A percentile compares a stretch with the other conserved stretches of the same genome.
Conservation (phyloP, 2,888 invertebrate genomes). For the Platycnemis pennipes region DNA sequence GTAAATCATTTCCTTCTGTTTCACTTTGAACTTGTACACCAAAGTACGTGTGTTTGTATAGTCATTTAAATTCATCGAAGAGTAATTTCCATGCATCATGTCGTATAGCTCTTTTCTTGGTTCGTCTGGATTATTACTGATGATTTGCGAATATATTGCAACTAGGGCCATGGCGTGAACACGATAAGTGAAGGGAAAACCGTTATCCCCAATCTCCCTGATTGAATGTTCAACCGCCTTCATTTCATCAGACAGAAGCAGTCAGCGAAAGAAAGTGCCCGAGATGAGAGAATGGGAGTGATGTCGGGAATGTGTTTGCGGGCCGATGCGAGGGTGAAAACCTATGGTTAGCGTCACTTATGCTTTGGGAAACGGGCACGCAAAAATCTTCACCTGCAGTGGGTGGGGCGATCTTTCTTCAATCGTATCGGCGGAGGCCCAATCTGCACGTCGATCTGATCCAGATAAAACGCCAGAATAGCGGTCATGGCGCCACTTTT, state of each 20-base stretch:
- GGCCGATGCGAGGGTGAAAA: not conserved
- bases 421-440: not conserved
- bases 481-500: not conserved
- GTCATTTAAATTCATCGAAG: too few species aligned
- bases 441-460: constrained; percentile 14
- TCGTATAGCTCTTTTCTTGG: not conserved
- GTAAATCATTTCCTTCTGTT: too few species aligned
- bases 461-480: not conserved
- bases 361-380: not conserved
- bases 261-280: not conserved
- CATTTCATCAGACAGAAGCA: not conserved
- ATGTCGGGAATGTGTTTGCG: not conserved
- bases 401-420: constrained; percentile 6
- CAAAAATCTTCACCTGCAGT: not conserved
- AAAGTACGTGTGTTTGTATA: too few species aligned
- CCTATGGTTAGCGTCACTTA: not conserved
- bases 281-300: not conserved
- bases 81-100: not conserved
- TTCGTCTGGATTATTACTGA: not conserved
- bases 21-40: too few species aligned
- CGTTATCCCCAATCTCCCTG: not conserved
- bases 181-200: not conserved
- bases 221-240: not conserved
- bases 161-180: not conserved
- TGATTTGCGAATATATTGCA: not conserved